A percentile compares a stretch with the other conserved stretches of the same genome.
phyloP scores from a whole-genome alignment of 2,888 invertebrate genomes.

The Macrophya alboannulata region DNA sequence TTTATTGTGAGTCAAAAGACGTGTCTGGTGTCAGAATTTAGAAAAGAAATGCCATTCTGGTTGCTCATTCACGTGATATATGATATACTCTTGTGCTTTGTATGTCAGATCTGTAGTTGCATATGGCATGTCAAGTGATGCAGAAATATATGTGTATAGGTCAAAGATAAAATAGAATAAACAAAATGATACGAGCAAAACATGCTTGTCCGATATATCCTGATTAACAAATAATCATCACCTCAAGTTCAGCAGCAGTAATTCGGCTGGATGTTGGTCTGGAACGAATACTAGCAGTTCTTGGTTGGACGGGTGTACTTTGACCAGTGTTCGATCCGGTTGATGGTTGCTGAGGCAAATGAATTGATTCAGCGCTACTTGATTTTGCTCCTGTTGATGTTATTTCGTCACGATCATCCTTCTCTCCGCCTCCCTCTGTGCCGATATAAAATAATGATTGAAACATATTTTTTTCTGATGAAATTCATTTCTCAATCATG shows the following conservation, averaged over 20 bases:
- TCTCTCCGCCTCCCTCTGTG: constrained; percentile 84
- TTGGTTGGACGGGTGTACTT: constrained; percentile 86
- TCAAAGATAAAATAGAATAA: not conserved
- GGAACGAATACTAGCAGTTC: constrained; percentile 95
- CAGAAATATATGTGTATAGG: not conserved
- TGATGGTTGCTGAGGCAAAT: constrained; percentile 81
- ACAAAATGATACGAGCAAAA: constrained; percentile 28
- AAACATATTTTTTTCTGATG: constrained; percentile 13
- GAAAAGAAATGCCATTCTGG: constrained; percentile 18
- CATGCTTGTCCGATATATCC: not conserved
- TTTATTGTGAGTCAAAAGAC: not conserved
- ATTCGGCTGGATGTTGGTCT: constrained; percentile 94
- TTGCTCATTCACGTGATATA: constrained; percentile 29
- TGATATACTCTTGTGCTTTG: not conserved
- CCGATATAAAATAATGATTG: constrained; percentile 32
- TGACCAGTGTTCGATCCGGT: constrained; percentile 81
- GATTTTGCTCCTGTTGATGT: constrained; percentile 86
- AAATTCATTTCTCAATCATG: constrained; percentile 52
- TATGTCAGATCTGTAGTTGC: constrained; percentile 3
- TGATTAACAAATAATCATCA: constrained; percentile 66
- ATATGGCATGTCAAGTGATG: not conserved
- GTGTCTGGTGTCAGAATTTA: not conserved
- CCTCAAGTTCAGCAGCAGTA: constrained; percentile 94
- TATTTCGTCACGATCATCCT: constrained; percentile 88
- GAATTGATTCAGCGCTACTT: constrained; percentile 91